Evolutionary conservation across 2,888 invertebrate genomes (phyloP).

Genomic region (Liodrosophila aerea): DNA sequence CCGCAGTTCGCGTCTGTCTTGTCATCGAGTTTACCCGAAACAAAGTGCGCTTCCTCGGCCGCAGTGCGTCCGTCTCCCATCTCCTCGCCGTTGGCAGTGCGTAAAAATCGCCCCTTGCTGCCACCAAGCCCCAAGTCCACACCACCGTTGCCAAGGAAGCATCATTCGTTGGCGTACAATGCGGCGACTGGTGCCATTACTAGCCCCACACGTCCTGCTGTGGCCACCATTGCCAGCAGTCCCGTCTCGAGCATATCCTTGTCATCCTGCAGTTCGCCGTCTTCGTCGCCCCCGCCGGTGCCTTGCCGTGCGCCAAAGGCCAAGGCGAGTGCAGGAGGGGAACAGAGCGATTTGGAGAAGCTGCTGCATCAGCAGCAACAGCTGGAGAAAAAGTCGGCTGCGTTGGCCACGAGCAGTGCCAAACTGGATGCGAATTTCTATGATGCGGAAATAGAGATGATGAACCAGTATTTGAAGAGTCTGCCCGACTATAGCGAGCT

Average conservation of each 20-base stretch:
- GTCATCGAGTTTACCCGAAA: constrained; percentile 72
- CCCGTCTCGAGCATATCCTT: constrained; percentile 80
- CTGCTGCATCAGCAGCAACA: constrained; percentile 76
- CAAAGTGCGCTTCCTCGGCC: constrained; percentile 62
- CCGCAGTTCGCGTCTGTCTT: constrained; percentile 76
- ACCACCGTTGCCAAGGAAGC: constrained; percentile 75
- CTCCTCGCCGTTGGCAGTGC: constrained; percentile 72
- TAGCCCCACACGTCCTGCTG: constrained; percentile 67
- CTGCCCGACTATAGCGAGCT: constrained; percentile 82
- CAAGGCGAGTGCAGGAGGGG: constrained; percentile 28
- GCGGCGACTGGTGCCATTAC: constrained; percentile 67
- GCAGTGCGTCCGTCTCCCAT: constrained; percentile 76
- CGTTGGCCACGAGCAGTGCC: constrained; percentile 64
- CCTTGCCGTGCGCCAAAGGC: constrained; percentile 79
- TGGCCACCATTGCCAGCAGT: constrained; percentile 67
- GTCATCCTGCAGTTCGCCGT: constrained; percentile 80
- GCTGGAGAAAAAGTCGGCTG: constrained; percentile 74
- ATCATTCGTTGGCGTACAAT: constrained; percentile 74
- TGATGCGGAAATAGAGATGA: constrained; percentile 82
- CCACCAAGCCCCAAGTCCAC: constrained; percentile 78
- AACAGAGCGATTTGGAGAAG: constrained; percentile 68
- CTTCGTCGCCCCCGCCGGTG: constrained; percentile 80
- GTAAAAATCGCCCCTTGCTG: constrained; percentile 71
- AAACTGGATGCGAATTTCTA: constrained; percentile 81
- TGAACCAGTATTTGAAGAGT: constrained; percentile 83